phyloP scores from a whole-genome alignment of 37 sponge, comb jelly and placozoan species.

The Aplysina aerophoba region DNA sequence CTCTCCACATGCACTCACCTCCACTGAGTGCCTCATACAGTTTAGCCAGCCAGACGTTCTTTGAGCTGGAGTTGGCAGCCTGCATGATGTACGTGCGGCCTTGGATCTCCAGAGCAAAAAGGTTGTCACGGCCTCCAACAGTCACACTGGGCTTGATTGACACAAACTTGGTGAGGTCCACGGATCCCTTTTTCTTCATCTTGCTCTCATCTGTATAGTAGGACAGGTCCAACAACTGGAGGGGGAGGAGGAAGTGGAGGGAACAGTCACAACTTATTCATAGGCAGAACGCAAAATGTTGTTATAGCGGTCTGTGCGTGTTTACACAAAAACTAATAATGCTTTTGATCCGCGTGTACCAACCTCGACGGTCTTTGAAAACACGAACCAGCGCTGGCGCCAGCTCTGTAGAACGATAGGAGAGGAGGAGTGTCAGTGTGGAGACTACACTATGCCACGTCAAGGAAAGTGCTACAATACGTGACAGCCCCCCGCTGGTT shows the following conservation, averaged over 20 bases:
- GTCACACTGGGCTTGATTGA: conserved; percentile 68
- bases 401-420: conserved; percentile 63
- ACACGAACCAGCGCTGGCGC: conserved; percentile 77
- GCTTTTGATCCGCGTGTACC: not conserved
- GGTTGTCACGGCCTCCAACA: conserved; percentile 60
- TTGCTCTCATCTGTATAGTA: conserved; percentile 70
- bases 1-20: not conserved
- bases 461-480: too few relatives aligned
- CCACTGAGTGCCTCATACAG: conserved; percentile 58
- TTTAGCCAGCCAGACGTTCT: conserved; percentile 84
- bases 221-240: conserved; percentile 35
- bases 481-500: too few relatives aligned
- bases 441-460: not conserved
- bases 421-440: not conserved
- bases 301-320: not conserved
- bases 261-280: not conserved
- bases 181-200: conserved; percentile 37
- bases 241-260: not conserved
- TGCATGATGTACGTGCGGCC: conserved; percentile 71
- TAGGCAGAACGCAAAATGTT: not conserved
- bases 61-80: conserved; percentile 59
- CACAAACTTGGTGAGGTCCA: conserved; percentile 63
- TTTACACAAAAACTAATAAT: not conserved
- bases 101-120: conserved; percentile 76
- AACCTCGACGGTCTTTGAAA: conserved; percentile 58